Conservation (phyloP, 37 sponge, comb jelly and placozoan species). For the Crambe crambe region DNA sequence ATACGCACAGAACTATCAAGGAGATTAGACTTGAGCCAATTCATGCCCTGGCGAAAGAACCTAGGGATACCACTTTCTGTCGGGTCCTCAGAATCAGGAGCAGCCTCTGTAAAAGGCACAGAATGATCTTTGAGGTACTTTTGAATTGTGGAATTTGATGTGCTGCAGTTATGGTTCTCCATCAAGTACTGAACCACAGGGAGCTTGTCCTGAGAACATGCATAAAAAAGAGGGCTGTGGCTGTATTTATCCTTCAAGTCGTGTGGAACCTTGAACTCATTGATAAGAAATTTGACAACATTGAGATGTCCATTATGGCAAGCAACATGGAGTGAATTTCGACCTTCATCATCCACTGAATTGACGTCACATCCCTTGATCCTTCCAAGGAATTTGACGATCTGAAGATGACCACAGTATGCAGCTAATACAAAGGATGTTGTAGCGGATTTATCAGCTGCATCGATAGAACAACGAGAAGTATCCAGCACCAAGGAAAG, state of each 20-base stretch:
- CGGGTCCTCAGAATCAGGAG: background rate
- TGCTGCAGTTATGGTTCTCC: background rate
- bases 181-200: constrained; percentile 57
- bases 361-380: constrained; percentile 16
- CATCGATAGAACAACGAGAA: constrained; percentile 14
- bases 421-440: constrained; percentile 30
- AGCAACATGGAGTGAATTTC: constrained; percentile 27
- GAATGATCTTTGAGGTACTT: background rate
- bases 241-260: constrained; percentile 28
- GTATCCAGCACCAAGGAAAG: background rate
- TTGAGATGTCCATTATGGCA: constrained; percentile 39
- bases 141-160: background rate
- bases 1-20: background rate
- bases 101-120: background rate
- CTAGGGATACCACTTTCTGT: too few species aligned
- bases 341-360: constrained; percentile 18
- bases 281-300: constrained; percentile 14
- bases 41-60: background rate
- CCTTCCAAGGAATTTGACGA: constrained; percentile 10
- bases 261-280: constrained; percentile 10
- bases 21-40: background rate
- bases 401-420: constrained; percentile 9
- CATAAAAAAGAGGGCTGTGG: constrained; percentile 35
- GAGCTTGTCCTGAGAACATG: constrained; percentile 48
- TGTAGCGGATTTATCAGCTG: constrained; percentile 15